These are phyloP conservation scores for Campaea margaritaria DNA, from an alignment of 2,888 invertebrate species.

Conservation along the genomic window DNA sequence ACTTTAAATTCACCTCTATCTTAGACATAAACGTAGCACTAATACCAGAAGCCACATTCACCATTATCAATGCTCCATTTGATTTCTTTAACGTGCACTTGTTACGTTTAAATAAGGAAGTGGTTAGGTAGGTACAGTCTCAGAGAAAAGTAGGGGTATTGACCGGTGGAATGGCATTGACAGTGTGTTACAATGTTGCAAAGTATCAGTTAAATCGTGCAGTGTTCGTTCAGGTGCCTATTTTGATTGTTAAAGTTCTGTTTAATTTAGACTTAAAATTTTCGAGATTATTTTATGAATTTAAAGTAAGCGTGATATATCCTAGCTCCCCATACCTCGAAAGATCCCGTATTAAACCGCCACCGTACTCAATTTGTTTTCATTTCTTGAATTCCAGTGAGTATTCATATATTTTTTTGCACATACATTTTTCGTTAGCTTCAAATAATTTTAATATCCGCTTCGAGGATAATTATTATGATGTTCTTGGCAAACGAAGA, in stretches of 20 bases:
- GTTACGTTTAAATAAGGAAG: conserved; percentile 44
- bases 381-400: too few species aligned
- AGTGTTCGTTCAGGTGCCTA: conserved; percentile 29
- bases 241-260: conserved; percentile 20
- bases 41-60: conserved; percentile 20
- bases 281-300: not conserved
- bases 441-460: too few species aligned
- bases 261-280: conserved; percentile 7
- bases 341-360: too few species aligned
- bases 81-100: conserved; percentile 43
- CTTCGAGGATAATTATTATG: too few species aligned
- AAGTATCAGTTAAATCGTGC: conserved; percentile 20
- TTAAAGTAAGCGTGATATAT: too few species aligned
- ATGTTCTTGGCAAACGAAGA: too few species aligned
- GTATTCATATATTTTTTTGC: too few species aligned
- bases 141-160: conserved; percentile 28
- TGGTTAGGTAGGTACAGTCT: conserved; percentile 17
- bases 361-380: too few species aligned
- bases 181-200: conserved; percentile 24
- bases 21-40: not conserved
- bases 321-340: too few species aligned
- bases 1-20: too few species aligned
- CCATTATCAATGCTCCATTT: conserved; percentile 44
- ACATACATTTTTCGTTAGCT: too few species aligned
- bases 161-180: conserved; percentile 29